Percentiles rank a stretch among this genome's conserved stretches.
These are phyloP conservation scores for Vireo griseus DNA, from an alignment of 2,797 vertebrate species.

Conservation along the genomic window DNA sequence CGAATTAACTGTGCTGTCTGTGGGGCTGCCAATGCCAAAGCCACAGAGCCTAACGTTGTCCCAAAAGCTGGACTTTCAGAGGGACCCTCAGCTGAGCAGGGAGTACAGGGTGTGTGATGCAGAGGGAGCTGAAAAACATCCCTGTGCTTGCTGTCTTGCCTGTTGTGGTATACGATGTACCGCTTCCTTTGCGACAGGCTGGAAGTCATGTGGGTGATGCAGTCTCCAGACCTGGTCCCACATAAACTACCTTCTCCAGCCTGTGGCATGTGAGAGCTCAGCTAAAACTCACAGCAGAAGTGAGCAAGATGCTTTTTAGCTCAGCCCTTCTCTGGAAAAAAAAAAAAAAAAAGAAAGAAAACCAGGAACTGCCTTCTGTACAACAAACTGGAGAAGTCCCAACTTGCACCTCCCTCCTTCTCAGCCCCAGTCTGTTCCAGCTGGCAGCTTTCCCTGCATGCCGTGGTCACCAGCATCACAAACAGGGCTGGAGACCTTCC, in stretches of 20 bases:
- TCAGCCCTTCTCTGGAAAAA: not conserved
- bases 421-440: not conserved
- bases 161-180: not conserved
- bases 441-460: not conserved
- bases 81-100: not conserved
- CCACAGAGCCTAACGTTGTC: not conserved
- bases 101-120: not conserved
- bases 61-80: not conserved
- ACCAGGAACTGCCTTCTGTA: not conserved
- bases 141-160: not conserved
- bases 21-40: accelerated
- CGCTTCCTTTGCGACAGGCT: not conserved
- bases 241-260: not conserved
- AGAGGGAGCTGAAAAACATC: not conserved
- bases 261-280: not conserved
- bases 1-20: not conserved
- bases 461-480: not conserved
- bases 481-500: not conserved
- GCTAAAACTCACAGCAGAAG: not conserved
- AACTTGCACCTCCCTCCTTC: not conserved
- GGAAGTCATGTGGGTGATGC: not conserved
- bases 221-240: not conserved
- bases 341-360: not conserved
- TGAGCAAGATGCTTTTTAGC: not conserved
- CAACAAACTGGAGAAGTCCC: not conserved